phyloP scores from a whole-genome alignment of 2,113 vertebrate species.

The Chloroceryle aenea region DNA sequence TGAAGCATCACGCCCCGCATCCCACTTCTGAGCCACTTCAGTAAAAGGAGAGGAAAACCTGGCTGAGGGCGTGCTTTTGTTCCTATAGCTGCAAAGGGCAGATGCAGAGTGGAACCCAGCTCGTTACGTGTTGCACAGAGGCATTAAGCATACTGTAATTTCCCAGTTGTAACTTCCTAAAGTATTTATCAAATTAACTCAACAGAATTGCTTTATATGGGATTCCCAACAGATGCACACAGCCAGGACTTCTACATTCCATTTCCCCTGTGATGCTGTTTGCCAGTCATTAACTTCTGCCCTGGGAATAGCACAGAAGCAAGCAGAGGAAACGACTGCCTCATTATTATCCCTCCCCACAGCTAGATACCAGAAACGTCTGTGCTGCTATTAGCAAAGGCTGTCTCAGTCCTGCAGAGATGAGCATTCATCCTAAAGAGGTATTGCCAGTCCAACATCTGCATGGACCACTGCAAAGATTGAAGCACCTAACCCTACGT shows the following conservation, averaged over 20 bases:
- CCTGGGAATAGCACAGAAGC: not conserved
- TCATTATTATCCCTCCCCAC: not conserved
- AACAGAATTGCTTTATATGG: not conserved
- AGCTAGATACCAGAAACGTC: not conserved
- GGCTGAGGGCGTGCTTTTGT: not conserved
- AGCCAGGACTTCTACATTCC: not conserved
- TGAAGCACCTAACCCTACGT: not conserved
- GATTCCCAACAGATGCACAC: not conserved
- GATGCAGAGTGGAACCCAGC: not conserved
- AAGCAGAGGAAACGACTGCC: not conserved
- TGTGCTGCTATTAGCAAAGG: not conserved
- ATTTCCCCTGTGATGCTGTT: not conserved
- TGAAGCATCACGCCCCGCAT: accelerated
- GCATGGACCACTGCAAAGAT: not conserved
- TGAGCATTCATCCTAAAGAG: not conserved
- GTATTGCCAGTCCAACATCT: accelerated
- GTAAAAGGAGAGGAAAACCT: not conserved
- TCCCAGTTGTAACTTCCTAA: not conserved
- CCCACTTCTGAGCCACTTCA: not conserved
- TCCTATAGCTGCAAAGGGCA: not conserved
- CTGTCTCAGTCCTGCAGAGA: not conserved
- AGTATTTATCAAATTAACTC: slow-evolving; percentile 1
- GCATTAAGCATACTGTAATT: not conserved
- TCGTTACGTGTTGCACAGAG: accelerated
- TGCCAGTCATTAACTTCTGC: not conserved